Base-by-base conservation (phyloP, 2,113 vertebrate species). In the Dipodomys stephensi region DNA sequence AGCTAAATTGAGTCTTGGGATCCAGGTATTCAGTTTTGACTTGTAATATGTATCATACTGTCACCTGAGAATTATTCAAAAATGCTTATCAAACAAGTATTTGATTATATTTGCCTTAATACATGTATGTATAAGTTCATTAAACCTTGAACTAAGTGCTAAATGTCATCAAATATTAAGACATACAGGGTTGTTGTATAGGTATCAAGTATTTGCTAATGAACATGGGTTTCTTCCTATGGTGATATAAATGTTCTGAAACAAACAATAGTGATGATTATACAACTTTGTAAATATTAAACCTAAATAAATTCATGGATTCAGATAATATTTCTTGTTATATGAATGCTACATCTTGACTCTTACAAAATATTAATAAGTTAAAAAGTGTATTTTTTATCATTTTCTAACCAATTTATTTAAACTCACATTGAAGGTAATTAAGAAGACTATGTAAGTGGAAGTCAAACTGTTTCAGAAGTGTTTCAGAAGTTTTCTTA, bases 111-210 rank as follows among this genome's bases (percentile, higher is more conserved):
- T 19, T 77, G 57, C 6, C 44, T 35, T 62, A 87, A 46, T 68
- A 1, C 35, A 76, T 68, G 30, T 91, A 53, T 91, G 35, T 53
- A 72, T 73, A 93, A 91, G 16, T 9, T 62, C 32, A 80, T 83
- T 88, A 85, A 74, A 39, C 49, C 13, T 91, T 79, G 4, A 4
- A 28, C 28, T 22, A 88, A 73, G 35, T 77, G 77, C 4, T 86
- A 87, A 94, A 27, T 57, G 80, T 35, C 88, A 20, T 64, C 44
- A 92, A 94, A 77, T 88, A 27, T 6, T 39, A 69, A 89, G 32
- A 32, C 6, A 46, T 67, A 11, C 1, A 5, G 13, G 22, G 19
- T 64, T 16, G 10, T 13, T 16, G 10, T 13, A 25, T 11, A 49
- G 8, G 60, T 77, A 60, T 60, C 8, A 84, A 73, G 57, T 64